Evolutionary conservation across 1,140 invertebrate species (phyloP).

Genomic region (Dendroctonus valens): DNA sequence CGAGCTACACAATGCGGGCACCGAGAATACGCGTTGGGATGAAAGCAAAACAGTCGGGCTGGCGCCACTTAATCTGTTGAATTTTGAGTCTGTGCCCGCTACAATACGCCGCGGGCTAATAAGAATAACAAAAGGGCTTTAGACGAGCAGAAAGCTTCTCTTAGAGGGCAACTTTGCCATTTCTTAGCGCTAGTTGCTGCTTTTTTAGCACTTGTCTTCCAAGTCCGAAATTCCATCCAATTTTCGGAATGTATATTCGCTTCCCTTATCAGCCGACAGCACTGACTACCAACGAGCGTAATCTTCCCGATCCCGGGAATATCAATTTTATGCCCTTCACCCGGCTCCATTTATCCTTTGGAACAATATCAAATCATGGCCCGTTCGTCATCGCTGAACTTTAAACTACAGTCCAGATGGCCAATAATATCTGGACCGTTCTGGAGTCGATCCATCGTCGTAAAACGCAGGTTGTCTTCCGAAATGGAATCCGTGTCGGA

Average conservation of each 20-base stretch:
- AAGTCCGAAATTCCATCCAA: no score
- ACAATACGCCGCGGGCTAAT: conserved; percentile 28
- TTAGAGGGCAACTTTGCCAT: no score
- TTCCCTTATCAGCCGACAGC: no score
- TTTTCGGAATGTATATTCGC: no score
- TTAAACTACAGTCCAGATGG: no score
- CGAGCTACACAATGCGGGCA: conserved; percentile 16
- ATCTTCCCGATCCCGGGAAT: no score
- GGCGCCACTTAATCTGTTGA: conserved; percentile 34
- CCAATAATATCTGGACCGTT: not conserved
- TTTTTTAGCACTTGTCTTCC: not conserved
- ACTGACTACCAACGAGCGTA: no score
- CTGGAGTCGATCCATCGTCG: conserved; percentile 12
- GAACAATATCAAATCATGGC: no score
- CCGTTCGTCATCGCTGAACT: no score
- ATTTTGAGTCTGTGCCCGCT: conserved; percentile 28
- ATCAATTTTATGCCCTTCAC: no score
- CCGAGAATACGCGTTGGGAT: conserved; percentile 16
- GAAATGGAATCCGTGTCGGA: conserved; percentile 23
- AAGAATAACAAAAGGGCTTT: conserved; percentile 24
- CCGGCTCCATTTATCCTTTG: no score
- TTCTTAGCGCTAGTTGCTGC: no score
- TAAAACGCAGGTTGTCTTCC: conserved; percentile 28
- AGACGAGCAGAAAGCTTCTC: not conserved
- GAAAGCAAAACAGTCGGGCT: conserved; percentile 31